Base-by-base conservation (phyloP, 1,140 invertebrate genomes). In the Caenorhabditis inopinata region DNA sequence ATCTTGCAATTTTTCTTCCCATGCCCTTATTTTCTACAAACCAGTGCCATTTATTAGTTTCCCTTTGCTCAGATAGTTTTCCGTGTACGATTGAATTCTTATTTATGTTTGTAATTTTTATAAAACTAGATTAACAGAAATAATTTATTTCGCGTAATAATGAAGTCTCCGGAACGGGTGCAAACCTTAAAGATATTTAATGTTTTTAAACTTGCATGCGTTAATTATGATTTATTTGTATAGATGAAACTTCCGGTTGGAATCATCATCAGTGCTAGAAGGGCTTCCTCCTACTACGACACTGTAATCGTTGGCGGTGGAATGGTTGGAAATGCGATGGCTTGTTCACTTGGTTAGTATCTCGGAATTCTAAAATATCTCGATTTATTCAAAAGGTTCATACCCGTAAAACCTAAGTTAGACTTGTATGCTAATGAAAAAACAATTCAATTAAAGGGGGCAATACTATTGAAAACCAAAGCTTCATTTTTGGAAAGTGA, bases 281-380 rank as follows among this genome's bases (percentile, higher is more conserved):
- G 58, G 6, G 73, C 74, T n/a, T 76, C 73, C 7, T 77, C 74
- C 1, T 80, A 74, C 78, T 83, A 80, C 51, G 83, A 83, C 47
- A 35, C 78, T 16, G 79, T 83, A 21, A 76, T 83, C 32, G 81
- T 85, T 16, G 83, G 78, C 12, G 78, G 83, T 21, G 82, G 84
- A 82, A 93, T 94, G 93, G 93, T 93, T 92, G 83, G 83, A n/a
- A 82, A 82, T 49, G 80, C 83, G 7, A 83, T 83, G 77, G 83
- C 83, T 25, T 78, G 75, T 83, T 73, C 80, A 47, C 18, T 83
- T 6, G 82, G 82, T 83, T 25, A 3, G 18, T 80, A 14, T n/a
- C 32, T 16, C 16, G 0, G 16, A 48, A 74, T 78, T 79, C 53
- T 38, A 47, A 23, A 1, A 16, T 23, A 48, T 75, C 5, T 47